Conservation (phyloP, 2,797 vertebrate genomes). For the Leucoraja ocellata region DNA sequence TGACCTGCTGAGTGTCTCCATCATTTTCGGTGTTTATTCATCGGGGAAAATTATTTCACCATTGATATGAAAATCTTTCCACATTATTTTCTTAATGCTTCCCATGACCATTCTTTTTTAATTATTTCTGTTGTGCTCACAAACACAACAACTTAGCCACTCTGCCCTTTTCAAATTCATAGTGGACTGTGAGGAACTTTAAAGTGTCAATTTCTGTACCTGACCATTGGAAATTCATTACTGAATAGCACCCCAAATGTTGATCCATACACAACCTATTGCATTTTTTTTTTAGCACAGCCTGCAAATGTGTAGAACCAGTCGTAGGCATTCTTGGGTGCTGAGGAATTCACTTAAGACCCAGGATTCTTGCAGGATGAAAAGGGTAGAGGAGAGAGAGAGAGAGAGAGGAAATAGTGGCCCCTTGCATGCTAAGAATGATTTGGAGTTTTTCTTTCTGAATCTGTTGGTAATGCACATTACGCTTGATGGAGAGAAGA, state of each 20-base stretch:
- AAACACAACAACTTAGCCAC: neutral
- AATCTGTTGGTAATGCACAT: constrained; percentile 20
- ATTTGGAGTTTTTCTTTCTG: constrained; percentile 17
- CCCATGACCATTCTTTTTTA: constrained; percentile 3
- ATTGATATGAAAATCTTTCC: neutral
- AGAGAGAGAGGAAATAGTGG: neutral
- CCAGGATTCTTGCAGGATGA: neutral
- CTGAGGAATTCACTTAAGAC: neutral
- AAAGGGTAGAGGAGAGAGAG: neutral
- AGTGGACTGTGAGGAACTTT: neutral
- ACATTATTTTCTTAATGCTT: neutral
- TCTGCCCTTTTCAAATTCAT: neutral
- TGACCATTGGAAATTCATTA: neutral
- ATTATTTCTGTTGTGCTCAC: neutral
- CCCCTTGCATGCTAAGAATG: neutral
- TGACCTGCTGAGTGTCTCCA: too few relatives aligned
- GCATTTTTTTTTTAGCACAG: neutral
- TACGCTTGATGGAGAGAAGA: neutral
- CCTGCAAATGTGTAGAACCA: neutral
- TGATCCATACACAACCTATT: neutral
- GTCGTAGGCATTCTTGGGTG: neutral
- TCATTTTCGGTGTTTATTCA: too few relatives aligned
- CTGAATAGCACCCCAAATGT: neutral
- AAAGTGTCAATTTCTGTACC: neutral
- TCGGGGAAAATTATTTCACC: neutral